Conservation (phyloP, 2,113 vertebrate genomes). For the Tachysurus fulvidraco region DNA sequence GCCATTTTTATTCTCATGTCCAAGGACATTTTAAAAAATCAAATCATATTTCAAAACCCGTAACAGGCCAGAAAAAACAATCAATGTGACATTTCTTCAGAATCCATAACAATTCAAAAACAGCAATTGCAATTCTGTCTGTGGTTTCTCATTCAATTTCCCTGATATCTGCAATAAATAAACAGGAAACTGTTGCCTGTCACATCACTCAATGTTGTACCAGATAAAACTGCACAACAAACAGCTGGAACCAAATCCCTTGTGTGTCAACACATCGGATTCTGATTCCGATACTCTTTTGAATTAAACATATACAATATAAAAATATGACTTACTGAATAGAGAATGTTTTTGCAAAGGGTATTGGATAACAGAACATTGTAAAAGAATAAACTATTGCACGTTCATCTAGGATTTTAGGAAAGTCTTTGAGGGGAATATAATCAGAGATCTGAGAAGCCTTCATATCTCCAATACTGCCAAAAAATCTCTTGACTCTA, state of each 20-base stretch:
- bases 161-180: slow-evolving; percentile 64
- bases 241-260: too few species aligned
- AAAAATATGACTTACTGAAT: slow-evolving; percentile 69
- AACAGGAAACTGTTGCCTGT: slow-evolving; percentile 58
- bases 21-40: slow-evolving; percentile 59
- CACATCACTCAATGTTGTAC: slow-evolving; percentile 35
- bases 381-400: slow-evolving; percentile 71
- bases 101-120: slow-evolving; percentile 49
- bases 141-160: slow-evolving; percentile 56
- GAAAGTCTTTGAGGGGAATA: slow-evolving; percentile 50
- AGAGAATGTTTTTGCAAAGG: slow-evolving; percentile 54
- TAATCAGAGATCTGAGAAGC: slow-evolving; percentile 49
- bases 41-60: slow-evolving; percentile 56
- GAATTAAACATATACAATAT: slow-evolving; percentile 60
- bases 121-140: slow-evolving; percentile 62
- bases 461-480: slow-evolving; percentile 42
- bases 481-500: slow-evolving; percentile 10
- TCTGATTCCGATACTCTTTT: slow-evolving; percentile 43
- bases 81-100: slow-evolving; percentile 45
- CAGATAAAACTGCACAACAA: slow-evolving; percentile 39
- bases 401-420: slow-evolving; percentile 63
- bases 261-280: too few species aligned
- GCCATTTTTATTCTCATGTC: slow-evolving; percentile 64
- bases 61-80: slow-evolving; percentile 49
- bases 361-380: slow-evolving; percentile 49